Base-by-base conservation (phyloP, 2,113 vertebrate species). In the Castor canadensis region DNA sequence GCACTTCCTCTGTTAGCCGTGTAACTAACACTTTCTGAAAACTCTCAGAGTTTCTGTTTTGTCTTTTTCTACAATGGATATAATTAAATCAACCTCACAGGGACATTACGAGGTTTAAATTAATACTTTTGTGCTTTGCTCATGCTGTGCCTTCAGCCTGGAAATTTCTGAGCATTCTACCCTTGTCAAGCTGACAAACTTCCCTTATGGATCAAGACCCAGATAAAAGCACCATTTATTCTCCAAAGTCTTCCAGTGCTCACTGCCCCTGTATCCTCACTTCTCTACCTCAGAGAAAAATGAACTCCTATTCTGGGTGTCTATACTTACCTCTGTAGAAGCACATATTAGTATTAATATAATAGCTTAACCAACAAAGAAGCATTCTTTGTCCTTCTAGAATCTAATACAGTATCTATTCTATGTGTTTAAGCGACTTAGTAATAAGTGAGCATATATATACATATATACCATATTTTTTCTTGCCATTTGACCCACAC, bases 61-160 rank as follows among this genome's bases (percentile, higher is more conserved):
- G 45, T 93, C 47, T 87, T 80, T 38, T 71, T 71, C 52, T 52
- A 67, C 54, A 93, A 77, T 72, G 54, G 17, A 77, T 72, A 88
- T 88, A 69, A 94, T 95, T 92, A 95, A 81, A 88, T 88, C 5
- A 1, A 69, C 71, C 97, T 95, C 76, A 76, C 26, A 64, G 58
- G 81, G 76, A 94, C 52, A 75, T 62, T 32, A 28, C 0, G 1
- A 89, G 49, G 40, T 88, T 96, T 83, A 85, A 87, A 95, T 85
- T 38, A 94, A 84, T 82, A 67, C 60, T 90, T 96, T 32, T 16
- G 38, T 81, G 85, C 40, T 96, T 87, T 92, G 52, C 60, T 92
- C 66, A 76, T 35, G 35, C 28, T 90, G 84, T 71, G 77, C 71
- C 72, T 80, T 89, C 40, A 38, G 20, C 30, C 81, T 76, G 69